Evolutionary conservation across 2,888 invertebrate species (phyloP), one percentile per base, ranked within the genome.

Genomic region (Clostera curtula): DNA sequence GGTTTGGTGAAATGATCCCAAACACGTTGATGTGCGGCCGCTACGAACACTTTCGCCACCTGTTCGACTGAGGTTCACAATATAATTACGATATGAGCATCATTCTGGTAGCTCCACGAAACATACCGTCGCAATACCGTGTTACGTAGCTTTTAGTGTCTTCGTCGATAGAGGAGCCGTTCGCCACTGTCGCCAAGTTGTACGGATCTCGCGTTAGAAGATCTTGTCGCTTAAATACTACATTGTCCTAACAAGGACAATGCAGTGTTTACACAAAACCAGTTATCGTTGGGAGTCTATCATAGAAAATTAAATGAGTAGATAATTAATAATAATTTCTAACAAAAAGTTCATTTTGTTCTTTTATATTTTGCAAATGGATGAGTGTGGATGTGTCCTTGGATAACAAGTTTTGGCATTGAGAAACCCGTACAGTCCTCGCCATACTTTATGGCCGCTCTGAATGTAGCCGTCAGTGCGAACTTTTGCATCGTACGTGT

Each of bases 1-100:
- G 97, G 95, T 89, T 97, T 97, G 86, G 96, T 96, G 91, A 98
- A 97, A 91, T 97, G 97, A 91, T 97, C 97, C 97, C 97, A 97
- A 84, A 95, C 96, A 86, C 96, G 96, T 90, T 97, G 97, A 88
- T 96, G 96, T 85, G 92, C 93, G 74, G 97, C 95, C 67, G 95
- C 93, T 82, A 88, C 87, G 89, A 97, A 97, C 86, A 97, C 95
- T 89, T 94, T 93, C 92, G 96, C 97, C 89, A 97, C 96, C 92
- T 97, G 96, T 91, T 94, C 93, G 92, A 97, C 97, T 97, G 93
- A 85, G 83, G 57, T 75, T 74, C 69, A 80, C 73, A 79, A 69
- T n/a, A 70, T 42, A 58, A 61, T 72, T 67, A 74, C 63, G 70
- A 77, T 75, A 71, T 57, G 68, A 63, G 61, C 56, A 60, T 54